Base-by-base conservation (phyloP, 2,113 vertebrate genomes). In the Gymnorhina tibicen region DNA sequence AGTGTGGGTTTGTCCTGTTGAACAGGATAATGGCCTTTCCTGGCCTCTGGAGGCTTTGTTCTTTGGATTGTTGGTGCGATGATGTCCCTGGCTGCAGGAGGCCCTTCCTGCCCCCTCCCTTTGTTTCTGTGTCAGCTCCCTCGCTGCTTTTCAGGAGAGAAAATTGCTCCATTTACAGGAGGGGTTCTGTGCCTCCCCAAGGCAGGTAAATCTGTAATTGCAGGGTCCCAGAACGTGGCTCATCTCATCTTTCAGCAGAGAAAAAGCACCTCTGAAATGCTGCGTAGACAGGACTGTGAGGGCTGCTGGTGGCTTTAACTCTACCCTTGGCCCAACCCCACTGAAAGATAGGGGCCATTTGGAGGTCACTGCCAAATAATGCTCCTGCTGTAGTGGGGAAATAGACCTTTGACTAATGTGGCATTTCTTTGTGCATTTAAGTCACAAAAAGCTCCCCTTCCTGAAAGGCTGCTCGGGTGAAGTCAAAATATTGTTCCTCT, bases 151-250 rank as follows among this genome's bases (percentile, higher is more conserved):
- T 14, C 10, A 3, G 1, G 21, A 9, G 22, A 42, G 32, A 13
- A 70, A 67, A 33, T 11, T 1, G 0, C 24, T 33, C 3, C 0
- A 0, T 7, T 23, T 6, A 4, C 16, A 1, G 0, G 4, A 59
- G 33, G 42, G 6, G 27, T 4, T 35, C 46, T 23, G 77, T 60
- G n/a, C 58, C 23, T 3, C 7, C 37, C 55, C 28, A 1, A 8
- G 17, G 27, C 2, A 32, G 47, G 52, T 10, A 12, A 5, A 41
- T 9, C 15, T 37, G 55, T 10, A 2, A 27, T 0, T 46, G 67
- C 39, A 35, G 39, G 33, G 2, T 1, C 13, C 26, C 35, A 5
- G 47, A 2, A 0, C 1, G 19, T 2, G 32, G 4, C 27, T 79
- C 20, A 1, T 7, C 3, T 3, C 9, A 3, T 17, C 63, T 35